Conservation (phyloP, 2,113 vertebrate genomes). For the Galemys pyrenaicus region DNA sequence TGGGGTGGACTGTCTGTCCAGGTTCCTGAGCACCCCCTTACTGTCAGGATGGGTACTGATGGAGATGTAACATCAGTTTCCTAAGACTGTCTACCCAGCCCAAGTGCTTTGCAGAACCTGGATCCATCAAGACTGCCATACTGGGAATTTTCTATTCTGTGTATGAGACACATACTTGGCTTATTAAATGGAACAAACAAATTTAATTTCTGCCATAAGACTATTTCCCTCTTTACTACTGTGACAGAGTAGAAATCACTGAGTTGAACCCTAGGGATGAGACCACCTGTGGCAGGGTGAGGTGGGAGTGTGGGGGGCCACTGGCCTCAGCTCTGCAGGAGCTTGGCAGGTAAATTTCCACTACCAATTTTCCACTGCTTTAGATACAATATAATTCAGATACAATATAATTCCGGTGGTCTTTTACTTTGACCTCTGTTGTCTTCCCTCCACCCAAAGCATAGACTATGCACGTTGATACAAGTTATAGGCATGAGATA, state of each 20-base stretch:
- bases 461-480: neutral
- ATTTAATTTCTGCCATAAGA: neutral
- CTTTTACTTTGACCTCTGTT: neutral
- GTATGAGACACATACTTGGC: neutral
- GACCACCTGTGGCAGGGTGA: neutral
- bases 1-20: neutral
- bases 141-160: neutral
- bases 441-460: neutral
- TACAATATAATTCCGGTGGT: neutral
- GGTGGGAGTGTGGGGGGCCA: neutral
- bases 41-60: neutral
- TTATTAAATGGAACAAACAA: neutral
- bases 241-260: neutral
- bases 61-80: neutral
- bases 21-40: neutral
- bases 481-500: neutral
- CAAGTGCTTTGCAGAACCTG: neutral
- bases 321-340: neutral
- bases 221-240: neutral
- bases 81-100: neutral
- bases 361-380: neutral
- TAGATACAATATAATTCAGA: neutral
- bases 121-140: accelerated
- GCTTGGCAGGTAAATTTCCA: neutral
- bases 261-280: neutral